phyloP scores from a whole-genome alignment of 2,113 vertebrate species.

The Protobothrops flavoviridis region DNA sequence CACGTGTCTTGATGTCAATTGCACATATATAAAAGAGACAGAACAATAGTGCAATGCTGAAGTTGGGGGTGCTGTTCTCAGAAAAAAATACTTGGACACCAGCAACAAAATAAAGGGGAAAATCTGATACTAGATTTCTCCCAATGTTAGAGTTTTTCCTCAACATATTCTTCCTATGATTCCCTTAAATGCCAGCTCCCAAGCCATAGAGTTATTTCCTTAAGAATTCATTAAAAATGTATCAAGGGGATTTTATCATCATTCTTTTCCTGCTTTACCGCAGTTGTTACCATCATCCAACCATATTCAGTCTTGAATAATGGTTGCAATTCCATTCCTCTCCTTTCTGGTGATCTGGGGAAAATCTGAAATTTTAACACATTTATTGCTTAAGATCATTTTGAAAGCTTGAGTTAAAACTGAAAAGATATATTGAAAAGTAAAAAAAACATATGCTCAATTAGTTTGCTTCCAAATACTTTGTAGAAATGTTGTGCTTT shows the following conservation, averaged over 20 bases:
- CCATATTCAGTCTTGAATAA: not conserved
- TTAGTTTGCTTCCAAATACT: not conserved
- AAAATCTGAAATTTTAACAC: not conserved
- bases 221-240: not conserved
- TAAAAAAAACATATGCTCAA: not conserved
- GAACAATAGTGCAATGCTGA: not conserved
- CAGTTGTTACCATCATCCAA: not conserved
- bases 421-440: not conserved
- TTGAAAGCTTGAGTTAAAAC: not conserved
- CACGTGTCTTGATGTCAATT: not conserved
- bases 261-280: not conserved
- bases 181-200: not conserved
- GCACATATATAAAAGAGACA: not conserved
- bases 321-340: not conserved
- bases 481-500: not conserved
- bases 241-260: not conserved
- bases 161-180: not conserved
- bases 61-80: not conserved
- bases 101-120: not conserved
- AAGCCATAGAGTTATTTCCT: not conserved
- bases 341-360: not conserved
- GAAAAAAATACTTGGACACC: not conserved
- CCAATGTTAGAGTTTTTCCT: not conserved
- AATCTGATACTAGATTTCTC: not conserved
- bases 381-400: not conserved